These are phyloP conservation scores for Leuciscus idus DNA, from an alignment of 2,113 vertebrate genomes.

Conservation along the genomic window DNA sequence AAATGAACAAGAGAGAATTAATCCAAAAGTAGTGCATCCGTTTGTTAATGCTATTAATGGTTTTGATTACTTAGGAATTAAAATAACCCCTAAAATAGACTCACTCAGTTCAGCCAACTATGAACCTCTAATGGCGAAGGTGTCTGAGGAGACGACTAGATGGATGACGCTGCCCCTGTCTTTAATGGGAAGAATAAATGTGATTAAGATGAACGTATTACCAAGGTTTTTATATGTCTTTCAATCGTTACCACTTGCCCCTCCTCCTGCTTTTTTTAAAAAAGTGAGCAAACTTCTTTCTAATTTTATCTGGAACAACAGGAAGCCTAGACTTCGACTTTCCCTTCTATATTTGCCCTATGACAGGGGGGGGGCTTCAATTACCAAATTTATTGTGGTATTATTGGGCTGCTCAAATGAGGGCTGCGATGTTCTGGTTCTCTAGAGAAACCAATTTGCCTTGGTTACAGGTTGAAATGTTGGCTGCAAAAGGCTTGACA, in stretches of 20 bases:
- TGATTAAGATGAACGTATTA: slow-evolving; percentile 4
- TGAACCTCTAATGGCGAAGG: background rate
- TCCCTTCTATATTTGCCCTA: background rate
- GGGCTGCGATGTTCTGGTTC: background rate
- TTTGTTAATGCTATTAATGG: slow-evolving; percentile 5
- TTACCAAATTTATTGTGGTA: background rate
- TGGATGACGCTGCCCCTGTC: background rate
- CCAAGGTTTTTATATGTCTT: background rate
- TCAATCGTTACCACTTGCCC: background rate
- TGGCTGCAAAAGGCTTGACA: background rate
- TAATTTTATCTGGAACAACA: background rate
- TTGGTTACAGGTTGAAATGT: background rate
- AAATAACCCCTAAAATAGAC: background rate
- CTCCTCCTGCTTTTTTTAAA: background rate
- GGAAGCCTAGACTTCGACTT: background rate
- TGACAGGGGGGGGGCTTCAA: background rate
- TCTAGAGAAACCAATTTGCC: background rate
- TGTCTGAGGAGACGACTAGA: background rate
- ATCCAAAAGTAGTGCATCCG: background rate
- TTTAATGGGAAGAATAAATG: slow-evolving; percentile 28
- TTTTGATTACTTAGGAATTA: slow-evolving; percentile 1
- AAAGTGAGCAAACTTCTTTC: background rate
- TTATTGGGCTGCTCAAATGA: too few relatives aligned
- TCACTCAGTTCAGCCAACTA: background rate
- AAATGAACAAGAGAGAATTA: background rate